phyloP scores from a whole-genome alignment of 1,140 invertebrate genomes.

The Leptonema lineaticorne region DNA sequence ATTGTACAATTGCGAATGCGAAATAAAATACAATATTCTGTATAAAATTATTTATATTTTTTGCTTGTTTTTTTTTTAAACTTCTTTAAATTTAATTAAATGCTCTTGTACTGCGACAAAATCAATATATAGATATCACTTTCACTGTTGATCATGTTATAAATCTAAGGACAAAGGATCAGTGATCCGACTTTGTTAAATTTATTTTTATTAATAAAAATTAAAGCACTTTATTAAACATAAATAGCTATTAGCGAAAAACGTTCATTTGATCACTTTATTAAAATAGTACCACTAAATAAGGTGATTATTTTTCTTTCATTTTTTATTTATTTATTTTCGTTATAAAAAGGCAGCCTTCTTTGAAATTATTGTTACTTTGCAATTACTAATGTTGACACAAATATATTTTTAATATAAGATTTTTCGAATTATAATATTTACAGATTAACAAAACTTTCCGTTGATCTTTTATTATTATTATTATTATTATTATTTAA shows the following conservation, averaged over 20 bases:
- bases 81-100: slow-evolving; percentile 25
- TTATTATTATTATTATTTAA: background rate
- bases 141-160: slow-evolving; percentile 22
- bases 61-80: slow-evolving; percentile 6
- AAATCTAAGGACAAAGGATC: slow-evolving; percentile 21
- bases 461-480: too few species aligned
- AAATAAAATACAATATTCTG: slow-evolving; percentile 13
- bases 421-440: too few species aligned
- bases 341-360: slow-evolving; percentile 26
- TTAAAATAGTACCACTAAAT: slow-evolving; percentile 10
- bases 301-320: slow-evolving; percentile 6
- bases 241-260: slow-evolving; percentile 22
- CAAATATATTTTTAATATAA: slow-evolving; percentile 6
- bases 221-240: slow-evolving; percentile 37
- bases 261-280: slow-evolving; percentile 20
- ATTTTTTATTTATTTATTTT: too few species aligned
- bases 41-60: slow-evolving; percentile 40
- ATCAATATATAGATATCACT: slow-evolving; percentile 40
- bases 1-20: too few species aligned
- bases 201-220: too few species aligned
- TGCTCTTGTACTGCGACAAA: slow-evolving; percentile 41
- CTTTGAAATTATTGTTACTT: slow-evolving; percentile 26
- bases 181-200: slow-evolving; percentile 21
- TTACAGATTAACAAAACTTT: too few species aligned
- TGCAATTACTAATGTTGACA: slow-evolving; percentile 23